These are phyloP conservation scores for Platygyra sinensis DNA, from an alignment of 64 coral and sea anemone species.

Conservation along the genomic window DNA sequence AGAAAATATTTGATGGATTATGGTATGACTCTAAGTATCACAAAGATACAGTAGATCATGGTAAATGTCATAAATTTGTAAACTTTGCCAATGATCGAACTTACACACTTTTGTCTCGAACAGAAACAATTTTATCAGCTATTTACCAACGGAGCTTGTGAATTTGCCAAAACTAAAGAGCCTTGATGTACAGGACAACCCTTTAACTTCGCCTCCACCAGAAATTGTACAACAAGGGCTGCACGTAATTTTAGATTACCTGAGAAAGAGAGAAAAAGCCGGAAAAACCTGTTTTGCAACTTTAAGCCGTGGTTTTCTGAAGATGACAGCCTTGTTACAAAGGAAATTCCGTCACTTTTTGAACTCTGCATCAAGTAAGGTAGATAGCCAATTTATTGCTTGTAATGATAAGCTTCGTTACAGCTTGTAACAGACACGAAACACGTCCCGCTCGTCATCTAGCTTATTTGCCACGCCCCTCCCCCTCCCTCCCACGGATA, in stretches of 20 bases:
- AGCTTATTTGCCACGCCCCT: no score
- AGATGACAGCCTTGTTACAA: neutral
- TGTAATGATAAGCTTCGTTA: no score
- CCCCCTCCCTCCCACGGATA: no score
- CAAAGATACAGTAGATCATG: neutral
- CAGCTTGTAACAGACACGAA: no score
- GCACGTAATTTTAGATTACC: constrained; percentile 9
- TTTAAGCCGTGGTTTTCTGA: constrained; percentile 28
- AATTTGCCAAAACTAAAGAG: constrained; percentile 24
- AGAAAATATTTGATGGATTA: no score
- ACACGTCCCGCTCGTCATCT: no score
- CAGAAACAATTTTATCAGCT: constrained; percentile 40
- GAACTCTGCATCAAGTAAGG: constrained; percentile 38
- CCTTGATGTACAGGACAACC: constrained; percentile 22
- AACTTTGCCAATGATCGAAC: neutral
- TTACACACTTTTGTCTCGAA: neutral
- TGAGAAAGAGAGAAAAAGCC: constrained; percentile 24
- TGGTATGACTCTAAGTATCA: no score
- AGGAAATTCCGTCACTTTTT: neutral
- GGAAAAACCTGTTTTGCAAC: constrained; percentile 39
- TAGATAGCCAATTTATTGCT: no score
- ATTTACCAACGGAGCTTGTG: constrained; percentile 42
- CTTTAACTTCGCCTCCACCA: constrained; percentile 20
- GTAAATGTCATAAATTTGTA: neutral
- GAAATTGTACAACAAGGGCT: constrained; percentile 22